A percentile compares a stretch with the other conserved stretches of the same genome.
These are phyloP conservation scores for Heliconius eleuchia DNA, from an alignment of 1,140 invertebrate species.

Conservation along the genomic window DNA sequence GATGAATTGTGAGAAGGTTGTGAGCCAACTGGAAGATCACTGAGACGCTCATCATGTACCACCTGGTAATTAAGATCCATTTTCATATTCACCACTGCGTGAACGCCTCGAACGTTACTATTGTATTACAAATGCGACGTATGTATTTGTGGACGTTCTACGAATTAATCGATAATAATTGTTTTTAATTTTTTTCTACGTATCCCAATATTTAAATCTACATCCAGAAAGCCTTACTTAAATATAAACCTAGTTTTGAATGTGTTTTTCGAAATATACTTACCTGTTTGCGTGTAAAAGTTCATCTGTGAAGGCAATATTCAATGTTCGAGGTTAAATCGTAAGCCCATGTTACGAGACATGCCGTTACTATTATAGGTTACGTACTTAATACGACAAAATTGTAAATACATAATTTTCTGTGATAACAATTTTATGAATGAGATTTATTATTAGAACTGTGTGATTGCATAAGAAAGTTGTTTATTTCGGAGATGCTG, in stretches of 20 bases:
- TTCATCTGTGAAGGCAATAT: constrained; percentile 32
- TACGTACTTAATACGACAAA: constrained; percentile 78
- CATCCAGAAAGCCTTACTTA: constrained; percentile 8
- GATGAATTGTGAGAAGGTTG: constrained; percentile 38
- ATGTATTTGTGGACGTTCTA: neutral
- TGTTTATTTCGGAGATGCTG: constrained; percentile 70
- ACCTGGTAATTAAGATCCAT: constrained; percentile 57
- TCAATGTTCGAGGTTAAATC: constrained; percentile 48
- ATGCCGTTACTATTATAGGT: constrained; percentile 60
- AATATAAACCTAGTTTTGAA: constrained; percentile 2
- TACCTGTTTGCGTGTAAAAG: neutral
- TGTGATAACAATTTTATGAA: constrained; percentile 81
- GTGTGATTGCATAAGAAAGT: constrained; percentile 81
- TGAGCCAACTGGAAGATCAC: constrained; percentile 53
- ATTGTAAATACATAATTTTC: constrained; percentile 83
- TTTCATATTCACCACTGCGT: constrained; percentile 52
- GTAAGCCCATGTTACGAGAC: constrained; percentile 67
- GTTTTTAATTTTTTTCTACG: neutral
- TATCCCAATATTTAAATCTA: neutral
- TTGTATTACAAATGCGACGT: constrained; percentile 25
- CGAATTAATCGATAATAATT: neutral
- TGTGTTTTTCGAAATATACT: neutral
- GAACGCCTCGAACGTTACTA: constrained; percentile 52
- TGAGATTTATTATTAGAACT: constrained; percentile 79
- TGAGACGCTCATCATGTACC: constrained; percentile 53